Base-by-base conservation (phyloP, 2,888 invertebrate species). In the Luperina testacea region DNA sequence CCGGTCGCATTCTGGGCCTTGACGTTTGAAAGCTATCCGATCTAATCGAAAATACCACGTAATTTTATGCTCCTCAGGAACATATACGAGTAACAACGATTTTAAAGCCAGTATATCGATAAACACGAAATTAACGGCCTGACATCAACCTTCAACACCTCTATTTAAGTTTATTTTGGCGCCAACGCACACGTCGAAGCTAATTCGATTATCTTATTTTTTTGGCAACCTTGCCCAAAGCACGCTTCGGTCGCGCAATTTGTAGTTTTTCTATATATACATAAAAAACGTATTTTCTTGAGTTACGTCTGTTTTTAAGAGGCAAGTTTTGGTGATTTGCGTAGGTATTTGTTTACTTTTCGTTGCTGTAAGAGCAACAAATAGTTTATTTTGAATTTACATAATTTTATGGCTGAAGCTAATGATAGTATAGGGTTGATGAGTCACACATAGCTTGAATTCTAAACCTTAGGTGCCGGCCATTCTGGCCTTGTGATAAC, bases 131-230 rank as follows among this genome's bases (percentile, higher is more conserved):
- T 87, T 85, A 90, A 87, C 77, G 81, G 85, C 71, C 82, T 87
- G 89, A 87, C 87, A 86, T 87, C 89, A 91, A 92, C 92, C 92
- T 92, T 92, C 90, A 88, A 79, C 78, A 83, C 85, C 87, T 87
- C 87, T 83, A 83, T 82, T 86, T 82, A 74, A 88, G 88, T 90
- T 92, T 90, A 91, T 92, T 92, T 92, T 92, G 91, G 92, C 92
- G 92, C 91, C 91, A 91, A 92, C 88, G 81, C 85, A 86, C 78
- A 85, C 86, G 86, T 88, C 89, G 84, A 87, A 83, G 85, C 90
- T 89, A 87, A 90, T 89, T 88, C 86, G 86, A 88, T 89, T 86
- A 87, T 76, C 84, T 78, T 73, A 83, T 86, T 90, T 89, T 89
- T 89, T 91, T 91, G 91, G 91, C 90, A 91, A 77, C 86, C 85